Percentiles rank a stretch among this genome's conserved stretches.
phyloP scores from a whole-genome alignment of 2,888 invertebrate genomes.

The Andricus curvator region DNA sequence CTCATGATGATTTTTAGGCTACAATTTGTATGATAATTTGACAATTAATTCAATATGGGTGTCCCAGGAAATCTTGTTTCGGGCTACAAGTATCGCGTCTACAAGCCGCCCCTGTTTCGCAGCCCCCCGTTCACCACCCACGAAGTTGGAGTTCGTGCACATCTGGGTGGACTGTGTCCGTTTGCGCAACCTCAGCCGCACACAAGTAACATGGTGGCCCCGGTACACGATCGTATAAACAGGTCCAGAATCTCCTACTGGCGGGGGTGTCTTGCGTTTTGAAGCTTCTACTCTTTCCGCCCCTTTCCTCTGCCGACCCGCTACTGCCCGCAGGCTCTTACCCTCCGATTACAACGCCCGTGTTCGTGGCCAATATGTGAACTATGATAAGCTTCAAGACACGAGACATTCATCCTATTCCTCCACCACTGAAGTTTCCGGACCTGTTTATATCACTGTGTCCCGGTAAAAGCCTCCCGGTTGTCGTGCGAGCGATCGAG shows the following conservation, averaged over 20 bases:
- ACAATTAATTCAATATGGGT: not conserved
- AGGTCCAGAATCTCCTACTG: conserved; percentile 78
- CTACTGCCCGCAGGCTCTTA: not conserved
- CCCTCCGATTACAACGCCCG: not conserved
- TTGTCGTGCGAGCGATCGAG: conserved; percentile 64
- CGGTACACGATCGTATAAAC: conserved; percentile 75
- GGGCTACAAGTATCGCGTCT: conserved; percentile 75
- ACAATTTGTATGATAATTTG: not conserved
- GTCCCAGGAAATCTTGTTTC: not conserved
- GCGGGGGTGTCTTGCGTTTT: conserved; percentile 62
- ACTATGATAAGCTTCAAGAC: not conserved
- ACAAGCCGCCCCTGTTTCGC: conserved; percentile 78
- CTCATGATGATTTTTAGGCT: not conserved
- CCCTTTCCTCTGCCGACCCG: not conserved
- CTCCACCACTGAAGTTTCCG: not conserved
- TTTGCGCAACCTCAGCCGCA: conserved; percentile 77
- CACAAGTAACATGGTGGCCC: conserved; percentile 71
- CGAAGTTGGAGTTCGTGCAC: conserved; percentile 72
- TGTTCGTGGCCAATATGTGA: not conserved
- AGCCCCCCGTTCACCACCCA: conserved; percentile 79
- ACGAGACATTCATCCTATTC: not conserved
- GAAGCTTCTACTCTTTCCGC: not conserved
- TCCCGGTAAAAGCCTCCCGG: conserved; percentile 79
- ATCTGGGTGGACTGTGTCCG: conserved; percentile 48
- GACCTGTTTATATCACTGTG: conserved; percentile 1